Conservation (phyloP, 2,797 vertebrate genomes). For the Macropus fuliginosus region DNA sequence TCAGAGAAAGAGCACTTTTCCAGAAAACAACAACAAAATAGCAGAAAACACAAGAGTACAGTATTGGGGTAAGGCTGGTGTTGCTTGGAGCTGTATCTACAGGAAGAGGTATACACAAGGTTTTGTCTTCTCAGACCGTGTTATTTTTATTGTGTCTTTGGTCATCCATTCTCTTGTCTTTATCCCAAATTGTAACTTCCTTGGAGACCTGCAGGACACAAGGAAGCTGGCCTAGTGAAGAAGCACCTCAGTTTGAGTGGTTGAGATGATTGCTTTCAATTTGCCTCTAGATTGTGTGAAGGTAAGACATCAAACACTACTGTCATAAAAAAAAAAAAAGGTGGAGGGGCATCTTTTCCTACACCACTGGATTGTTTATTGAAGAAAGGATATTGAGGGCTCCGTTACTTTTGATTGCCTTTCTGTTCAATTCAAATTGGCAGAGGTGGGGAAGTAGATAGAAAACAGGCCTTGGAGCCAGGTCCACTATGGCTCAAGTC, state of each 20-base stretch:
- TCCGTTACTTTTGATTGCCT: constrained; percentile 19
- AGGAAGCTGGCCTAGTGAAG: constrained; percentile 27
- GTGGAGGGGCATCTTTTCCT: background rate
- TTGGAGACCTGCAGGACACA: constrained; percentile 62
- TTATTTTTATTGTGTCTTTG: background rate
- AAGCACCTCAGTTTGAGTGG: constrained; percentile 5
- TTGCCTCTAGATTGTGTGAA: background rate
- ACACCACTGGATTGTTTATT: constrained; percentile 5
- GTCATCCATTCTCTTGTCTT: background rate
- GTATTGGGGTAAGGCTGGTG: background rate
- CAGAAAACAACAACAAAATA: background rate
- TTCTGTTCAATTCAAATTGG: constrained; percentile 31
- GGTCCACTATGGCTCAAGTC: background rate
- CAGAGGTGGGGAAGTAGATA: constrained; percentile 4
- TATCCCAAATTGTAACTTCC: constrained; percentile 5
- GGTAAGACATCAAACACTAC: constrained; percentile 18
- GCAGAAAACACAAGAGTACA: background rate
- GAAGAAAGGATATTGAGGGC: constrained; percentile 45
- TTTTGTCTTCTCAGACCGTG: background rate
- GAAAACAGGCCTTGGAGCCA: background rate
- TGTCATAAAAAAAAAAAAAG: constrained; percentile 14
- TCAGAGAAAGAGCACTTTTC: background rate
- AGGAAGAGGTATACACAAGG: background rate
- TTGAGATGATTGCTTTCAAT: constrained; percentile 22
- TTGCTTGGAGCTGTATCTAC: background rate